Base-by-base conservation (phyloP, 2,888 invertebrate genomes). In the Blastobasis adustella region DNA sequence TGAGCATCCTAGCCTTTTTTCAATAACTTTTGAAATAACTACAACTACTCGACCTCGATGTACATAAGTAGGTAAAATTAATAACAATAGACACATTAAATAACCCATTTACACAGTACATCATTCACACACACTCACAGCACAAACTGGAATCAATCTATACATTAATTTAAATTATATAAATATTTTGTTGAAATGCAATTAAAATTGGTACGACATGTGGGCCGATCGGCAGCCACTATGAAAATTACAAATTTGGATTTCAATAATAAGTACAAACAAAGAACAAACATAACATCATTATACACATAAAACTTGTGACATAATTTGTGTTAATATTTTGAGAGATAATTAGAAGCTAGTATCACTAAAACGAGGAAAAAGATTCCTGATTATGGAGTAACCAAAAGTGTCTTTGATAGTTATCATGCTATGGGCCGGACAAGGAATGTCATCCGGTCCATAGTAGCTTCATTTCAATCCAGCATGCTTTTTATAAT, bases 311-410 rank as follows among this genome's bases (percentile, higher is more conserved):
- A 76, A 75, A 79, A 78, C 70, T 87, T 87, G 87, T 88, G 87
- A 88, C 87, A 79, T 78, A 78, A 75, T 81, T 85, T 86, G 85
- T 83, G 84, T 84, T 80, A 76, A 75, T 74, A 78, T 73, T 76
- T 82, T 79, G 76, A 76, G 76, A 81, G 73, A 77, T 57, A 80
- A 84, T 86, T 88, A 88, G 85, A 78, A 85, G 80, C 88, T 88
- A 88, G 83, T 88, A 88, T 88, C 88, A 88, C 88, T 88, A 87
- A 84, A 79, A 76, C 76, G 79, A 86, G 85, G 86, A 85, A 84
- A 83, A 76, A 80, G 71, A 82, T 83, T 86, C 81, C 84, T 79
- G 79, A 78, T 65, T 70, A 68, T 78, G 74, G 76, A 83, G 73
- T 73, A 69, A 65, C 62, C 71, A 70, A 76, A 74, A 60, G 52